Percentiles rank a stretch among this genome's conserved stretches.
Conservation (phyloP, 2,888 invertebrate genomes). For the Vanessa cardui region DNA sequence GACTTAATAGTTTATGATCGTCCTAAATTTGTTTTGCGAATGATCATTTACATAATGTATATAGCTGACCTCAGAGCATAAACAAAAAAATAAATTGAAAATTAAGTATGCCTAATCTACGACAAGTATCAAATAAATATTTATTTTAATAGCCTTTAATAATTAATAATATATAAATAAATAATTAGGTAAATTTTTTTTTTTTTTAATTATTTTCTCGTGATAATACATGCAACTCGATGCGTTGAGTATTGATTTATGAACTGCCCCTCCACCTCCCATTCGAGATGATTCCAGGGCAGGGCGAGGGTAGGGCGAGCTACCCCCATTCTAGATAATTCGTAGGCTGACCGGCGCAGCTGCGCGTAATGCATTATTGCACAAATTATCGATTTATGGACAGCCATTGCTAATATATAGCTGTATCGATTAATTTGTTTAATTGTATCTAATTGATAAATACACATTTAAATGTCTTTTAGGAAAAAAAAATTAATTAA, state of each 20-base stretch:
- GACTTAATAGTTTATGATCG: background rate
- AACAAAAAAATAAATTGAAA: no score
- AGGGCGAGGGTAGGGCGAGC: background rate
- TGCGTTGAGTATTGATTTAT: conserved; percentile 23
- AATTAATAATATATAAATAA: no score
- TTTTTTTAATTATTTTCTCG: no score
- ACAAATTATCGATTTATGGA: background rate
- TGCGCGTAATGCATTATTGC: conserved; percentile 19
- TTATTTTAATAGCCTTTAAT: background rate
- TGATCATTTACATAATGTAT: background rate
- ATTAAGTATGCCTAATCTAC: no score
- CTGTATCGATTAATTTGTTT: background rate
- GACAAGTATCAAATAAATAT: background rate
- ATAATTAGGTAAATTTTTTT: no score
- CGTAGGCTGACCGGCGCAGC: conserved; percentile 20
- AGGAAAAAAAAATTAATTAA: no score
- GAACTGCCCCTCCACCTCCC: background rate
- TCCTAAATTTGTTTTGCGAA: background rate
- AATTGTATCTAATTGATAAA: background rate
- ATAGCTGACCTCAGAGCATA: no score
- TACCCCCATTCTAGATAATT: conserved; percentile 5
- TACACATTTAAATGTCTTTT: no score
- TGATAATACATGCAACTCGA: background rate
- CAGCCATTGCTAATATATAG: background rate
- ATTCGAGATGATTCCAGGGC: background rate